Base-by-base conservation (phyloP, 2,113 vertebrate species). In the Myiopsitta monachus region DNA sequence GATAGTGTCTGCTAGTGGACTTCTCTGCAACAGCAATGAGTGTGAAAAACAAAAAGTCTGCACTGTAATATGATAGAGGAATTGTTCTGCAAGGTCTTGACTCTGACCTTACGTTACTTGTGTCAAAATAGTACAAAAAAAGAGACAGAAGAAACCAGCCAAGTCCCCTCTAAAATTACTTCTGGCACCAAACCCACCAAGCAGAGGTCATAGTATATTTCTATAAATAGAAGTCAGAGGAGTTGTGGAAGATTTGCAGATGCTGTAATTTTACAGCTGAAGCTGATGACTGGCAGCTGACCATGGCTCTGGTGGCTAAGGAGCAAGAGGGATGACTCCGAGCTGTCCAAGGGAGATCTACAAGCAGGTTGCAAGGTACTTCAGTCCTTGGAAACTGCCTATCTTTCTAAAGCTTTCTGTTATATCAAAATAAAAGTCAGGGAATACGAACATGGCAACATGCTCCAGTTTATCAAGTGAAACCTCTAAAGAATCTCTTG, bases 121-220 rank as follows among this genome's bases (percentile, higher is more conserved):
- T 73, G 85, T 89, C 85, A 94, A 94, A 96, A 84, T 36, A 92
- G 46, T 90, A 88, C 70, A 96, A 96, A 97, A 95, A 97, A 97
- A 92, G 93, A 94, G 85, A 82, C 67, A 11, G 30, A 80, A 96
- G 83, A 87, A 94, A 96, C 82, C 78, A 94, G 93, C 94, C 95
- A 97, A 97, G 63, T 94, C 47, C 69, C 89, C 63, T 97, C 95
- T 97, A 96, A 97, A 97, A 97, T 96, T 97, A 96, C 95, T 87
- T 6, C 81, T 97, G 97, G 94, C 96, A 97, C 68, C 85, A 95
- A 96, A 92, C 62, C 85, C 75, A 96, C 72, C 15, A 72, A 97
- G 91, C 14, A 18, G 90, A 96, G 73, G 89, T 94, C 90, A 63
- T 62, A 94, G 93, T 93, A 96, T 96, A 94, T 77, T 95, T 94